A percentile compares a stretch with the other conserved stretches of the same genome.
These are phyloP conservation scores for Anguilla anguilla DNA, from an alignment of 2,797 vertebrate species.

Conservation along the genomic window DNA sequence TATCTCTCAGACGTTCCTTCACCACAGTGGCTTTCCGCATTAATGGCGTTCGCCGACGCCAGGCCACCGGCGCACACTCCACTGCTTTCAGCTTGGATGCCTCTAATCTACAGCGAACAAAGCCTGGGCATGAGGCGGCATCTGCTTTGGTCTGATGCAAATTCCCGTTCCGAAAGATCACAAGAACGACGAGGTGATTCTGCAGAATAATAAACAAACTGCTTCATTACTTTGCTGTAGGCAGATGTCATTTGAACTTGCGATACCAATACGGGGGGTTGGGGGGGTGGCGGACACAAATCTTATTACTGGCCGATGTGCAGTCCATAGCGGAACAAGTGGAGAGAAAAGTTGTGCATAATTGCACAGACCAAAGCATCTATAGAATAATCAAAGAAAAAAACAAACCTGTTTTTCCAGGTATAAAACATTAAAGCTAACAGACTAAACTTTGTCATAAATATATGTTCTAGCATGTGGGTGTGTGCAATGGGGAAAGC, in stretches of 20 bases:
- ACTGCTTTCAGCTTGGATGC: constrained; percentile 15
- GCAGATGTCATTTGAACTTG: neutral
- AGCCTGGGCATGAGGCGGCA: constrained; percentile 21
- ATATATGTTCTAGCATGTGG: neutral
- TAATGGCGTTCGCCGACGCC: neutral
- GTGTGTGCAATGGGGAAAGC: neutral
- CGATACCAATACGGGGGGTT: neutral
- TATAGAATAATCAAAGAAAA: neutral
- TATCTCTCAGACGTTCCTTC: neutral
- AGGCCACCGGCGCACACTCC: neutral
- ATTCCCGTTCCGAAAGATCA: constrained; percentile 20
- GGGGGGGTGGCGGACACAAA: neutral
- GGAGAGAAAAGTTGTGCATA: neutral
- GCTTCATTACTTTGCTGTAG: constrained; percentile 4
- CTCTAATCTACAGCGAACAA: constrained; percentile 28
- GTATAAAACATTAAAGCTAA: neutral
- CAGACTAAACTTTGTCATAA: neutral
- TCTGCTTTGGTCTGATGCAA: constrained; percentile 3
- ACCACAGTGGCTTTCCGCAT: neutral
- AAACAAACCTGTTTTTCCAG: neutral
- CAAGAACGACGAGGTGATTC: constrained; percentile 22
- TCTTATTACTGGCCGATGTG: neutral
- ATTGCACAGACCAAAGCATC: neutral
- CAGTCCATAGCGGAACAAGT: neutral
- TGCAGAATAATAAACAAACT: constrained; percentile 19